Conservation (phyloP, 1,140 invertebrate species). For the Zaprionus nigranus region DNA sequence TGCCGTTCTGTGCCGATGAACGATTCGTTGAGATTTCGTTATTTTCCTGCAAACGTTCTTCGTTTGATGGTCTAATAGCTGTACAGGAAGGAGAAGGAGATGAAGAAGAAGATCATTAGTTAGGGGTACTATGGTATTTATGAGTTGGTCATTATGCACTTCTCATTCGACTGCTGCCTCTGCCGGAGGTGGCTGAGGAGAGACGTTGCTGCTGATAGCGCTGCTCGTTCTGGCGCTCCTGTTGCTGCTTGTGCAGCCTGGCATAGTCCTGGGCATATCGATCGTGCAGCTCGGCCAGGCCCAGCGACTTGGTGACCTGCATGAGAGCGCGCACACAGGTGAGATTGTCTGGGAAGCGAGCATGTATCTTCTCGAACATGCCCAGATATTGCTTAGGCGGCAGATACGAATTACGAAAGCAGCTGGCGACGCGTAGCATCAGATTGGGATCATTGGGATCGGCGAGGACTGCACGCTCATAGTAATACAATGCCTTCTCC, state of each 20-base stretch:
- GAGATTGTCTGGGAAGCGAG: conserved; percentile 93
- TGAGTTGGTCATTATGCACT: conserved; percentile 20
- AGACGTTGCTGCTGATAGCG: conserved; percentile 88
- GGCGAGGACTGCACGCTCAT: conserved; percentile 94
- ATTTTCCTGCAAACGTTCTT: conserved; percentile 56
- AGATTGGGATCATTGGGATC: conserved; percentile 94
- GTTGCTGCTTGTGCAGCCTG: conserved; percentile 88
- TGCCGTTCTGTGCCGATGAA: conserved; percentile 36
- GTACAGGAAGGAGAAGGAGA: too few species aligned
- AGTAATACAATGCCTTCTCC: conserved; percentile 95
- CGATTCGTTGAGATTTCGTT: conserved; percentile 38
- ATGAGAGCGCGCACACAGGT: conserved; percentile 95
- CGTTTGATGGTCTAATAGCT: conserved; percentile 56
- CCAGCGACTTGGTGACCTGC: conserved; percentile 90
- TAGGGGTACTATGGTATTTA: neutral
- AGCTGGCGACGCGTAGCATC: conserved; percentile 93
- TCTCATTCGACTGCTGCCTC: conserved; percentile 82
- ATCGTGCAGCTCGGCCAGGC: conserved; percentile 87
- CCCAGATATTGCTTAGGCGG: conserved; percentile 93
- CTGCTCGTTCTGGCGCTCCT: conserved; percentile 86
- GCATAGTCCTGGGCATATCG: conserved; percentile 92
- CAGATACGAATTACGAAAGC: conserved; percentile 90
- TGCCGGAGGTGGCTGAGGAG: conserved; percentile 85
- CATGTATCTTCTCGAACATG: conserved; percentile 92
- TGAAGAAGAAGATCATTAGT: neutral